Percentiles rank a stretch among this genome's conserved stretches.
phyloP scores from a whole-genome alignment of 1,140 invertebrate species.

The Augochlora pura region DNA sequence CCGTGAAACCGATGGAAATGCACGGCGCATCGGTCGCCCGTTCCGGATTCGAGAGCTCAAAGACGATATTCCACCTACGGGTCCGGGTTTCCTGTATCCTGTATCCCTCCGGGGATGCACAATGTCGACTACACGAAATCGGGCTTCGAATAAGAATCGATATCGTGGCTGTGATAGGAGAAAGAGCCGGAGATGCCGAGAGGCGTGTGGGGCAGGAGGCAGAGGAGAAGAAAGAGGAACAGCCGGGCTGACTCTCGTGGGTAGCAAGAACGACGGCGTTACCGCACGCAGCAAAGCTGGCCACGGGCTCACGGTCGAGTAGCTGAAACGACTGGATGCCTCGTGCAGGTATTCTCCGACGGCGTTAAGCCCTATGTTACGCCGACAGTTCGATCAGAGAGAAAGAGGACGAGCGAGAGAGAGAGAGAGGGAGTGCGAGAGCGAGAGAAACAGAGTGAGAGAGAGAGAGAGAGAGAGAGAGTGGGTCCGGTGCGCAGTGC shows the following conservation, averaged over 20 bases:
- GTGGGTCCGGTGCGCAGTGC: slow-evolving; percentile 9
- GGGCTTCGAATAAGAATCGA: slow-evolving; percentile 12
- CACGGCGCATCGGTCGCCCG: not conserved
- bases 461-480: no score
- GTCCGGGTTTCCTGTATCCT: not conserved
- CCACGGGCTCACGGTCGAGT: slow-evolving; percentile 19
- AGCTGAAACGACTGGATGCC: slow-evolving; percentile 41
- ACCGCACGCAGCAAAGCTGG: slow-evolving; percentile 3
- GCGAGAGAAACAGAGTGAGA: no score
- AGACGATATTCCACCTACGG: slow-evolving; percentile 17
- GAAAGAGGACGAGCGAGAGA: no score
- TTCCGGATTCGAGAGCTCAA: not conserved
- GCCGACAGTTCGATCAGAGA: slow-evolving; percentile 35
- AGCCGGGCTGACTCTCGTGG: slow-evolving; percentile 5
- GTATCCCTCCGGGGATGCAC: not conserved
- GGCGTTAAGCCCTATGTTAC: slow-evolving; percentile 45
- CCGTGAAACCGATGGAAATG: slow-evolving; percentile 4
- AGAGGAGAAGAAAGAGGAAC: not conserved
- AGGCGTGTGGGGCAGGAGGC: no score
- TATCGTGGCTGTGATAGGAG: slow-evolving; percentile 20
- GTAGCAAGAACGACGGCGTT: slow-evolving; percentile 22
- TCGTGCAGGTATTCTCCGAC: slow-evolving; percentile 19
- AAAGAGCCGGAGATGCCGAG: not conserved
- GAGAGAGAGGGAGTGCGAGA: no score
- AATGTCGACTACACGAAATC: not conserved